Percentiles rank a stretch among this genome's conserved stretches.
Conservation (phyloP, 2,888 invertebrate species). For the Rhaphigaster nebulosa region DNA sequence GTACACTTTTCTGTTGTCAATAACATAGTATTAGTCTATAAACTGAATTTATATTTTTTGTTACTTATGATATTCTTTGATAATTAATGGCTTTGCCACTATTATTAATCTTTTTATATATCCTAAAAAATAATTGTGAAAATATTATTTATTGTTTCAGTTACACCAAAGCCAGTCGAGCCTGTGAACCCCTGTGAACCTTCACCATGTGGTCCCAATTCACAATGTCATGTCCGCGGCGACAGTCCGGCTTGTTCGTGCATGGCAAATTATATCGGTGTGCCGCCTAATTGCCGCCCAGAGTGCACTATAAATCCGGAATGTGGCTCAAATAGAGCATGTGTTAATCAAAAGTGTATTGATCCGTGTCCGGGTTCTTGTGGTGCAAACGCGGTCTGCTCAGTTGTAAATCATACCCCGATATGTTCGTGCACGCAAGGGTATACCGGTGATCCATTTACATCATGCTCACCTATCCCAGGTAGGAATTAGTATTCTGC, state of each 20-base stretch:
- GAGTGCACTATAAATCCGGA: conserved; percentile 66
- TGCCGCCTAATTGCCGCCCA: conserved; percentile 66
- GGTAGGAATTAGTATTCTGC: conserved; percentile 60
- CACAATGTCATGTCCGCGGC: conserved; percentile 74
- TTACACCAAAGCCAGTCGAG: conserved; percentile 64
- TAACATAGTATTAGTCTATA: not conserved
- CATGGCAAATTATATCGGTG: conserved; percentile 65
- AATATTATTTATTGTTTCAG: conserved; percentile 57
- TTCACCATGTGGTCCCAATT: conserved; percentile 81
- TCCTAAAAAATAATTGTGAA: not conserved
- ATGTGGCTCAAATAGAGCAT: conserved; percentile 65
- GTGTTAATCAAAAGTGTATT: conserved; percentile 65
- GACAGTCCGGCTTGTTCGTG: conserved; percentile 66
- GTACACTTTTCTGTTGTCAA: too few relatives aligned
- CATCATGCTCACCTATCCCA: conserved; percentile 63
- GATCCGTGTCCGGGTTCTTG: conserved; percentile 66
- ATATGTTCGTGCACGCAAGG: conserved; percentile 65
- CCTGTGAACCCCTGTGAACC: conserved; percentile 76
- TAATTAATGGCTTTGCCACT: not conserved
- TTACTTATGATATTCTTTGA: not conserved
- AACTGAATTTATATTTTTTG: not conserved
- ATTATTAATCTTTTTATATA: not conserved
- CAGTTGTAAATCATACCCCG: conserved; percentile 66
- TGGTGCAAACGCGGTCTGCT: conserved; percentile 65
- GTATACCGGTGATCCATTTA: conserved; percentile 66